Conservation (phyloP, 2,113 vertebrate genomes). For the Jacana jacana region DNA sequence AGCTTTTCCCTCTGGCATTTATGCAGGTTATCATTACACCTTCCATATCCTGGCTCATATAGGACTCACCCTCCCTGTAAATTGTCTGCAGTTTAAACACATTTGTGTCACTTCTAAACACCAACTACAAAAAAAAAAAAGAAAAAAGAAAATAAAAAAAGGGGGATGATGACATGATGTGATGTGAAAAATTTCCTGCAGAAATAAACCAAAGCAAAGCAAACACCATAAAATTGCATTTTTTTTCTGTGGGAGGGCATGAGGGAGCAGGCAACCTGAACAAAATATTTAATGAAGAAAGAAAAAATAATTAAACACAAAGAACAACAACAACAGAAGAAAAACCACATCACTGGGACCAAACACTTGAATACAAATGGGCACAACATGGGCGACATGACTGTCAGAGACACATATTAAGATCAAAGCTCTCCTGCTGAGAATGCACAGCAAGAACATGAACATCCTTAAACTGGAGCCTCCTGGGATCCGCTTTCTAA, state of each 20-base stretch:
- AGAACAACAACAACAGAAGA: neutral
- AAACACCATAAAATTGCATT: neutral
- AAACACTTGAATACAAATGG: slow-evolving; percentile 21
- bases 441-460: slow-evolving; percentile 37
- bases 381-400: slow-evolving; percentile 12
- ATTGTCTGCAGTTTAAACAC: neutral
- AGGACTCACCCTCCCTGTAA: neutral
- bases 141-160: neutral
- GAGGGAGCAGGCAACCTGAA: slow-evolving; percentile 26
- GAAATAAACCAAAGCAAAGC: neutral
- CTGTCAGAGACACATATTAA: neutral
- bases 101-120: neutral
- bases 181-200: neutral
- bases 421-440: slow-evolving; percentile 46
- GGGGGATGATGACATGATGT: neutral
- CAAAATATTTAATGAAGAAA: slow-evolving; percentile 4
- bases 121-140: neutral
- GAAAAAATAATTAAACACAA: neutral
- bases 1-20: neutral
- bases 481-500: slow-evolving; percentile 33
- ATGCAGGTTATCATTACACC: neutral
- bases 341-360: slow-evolving; percentile 4
- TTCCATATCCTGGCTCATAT: neutral
- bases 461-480: slow-evolving; percentile 21
- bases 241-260: neutral